phyloP scores from a whole-genome alignment of 2,888 invertebrate genomes.

The Scrobipalpa costella region DNA sequence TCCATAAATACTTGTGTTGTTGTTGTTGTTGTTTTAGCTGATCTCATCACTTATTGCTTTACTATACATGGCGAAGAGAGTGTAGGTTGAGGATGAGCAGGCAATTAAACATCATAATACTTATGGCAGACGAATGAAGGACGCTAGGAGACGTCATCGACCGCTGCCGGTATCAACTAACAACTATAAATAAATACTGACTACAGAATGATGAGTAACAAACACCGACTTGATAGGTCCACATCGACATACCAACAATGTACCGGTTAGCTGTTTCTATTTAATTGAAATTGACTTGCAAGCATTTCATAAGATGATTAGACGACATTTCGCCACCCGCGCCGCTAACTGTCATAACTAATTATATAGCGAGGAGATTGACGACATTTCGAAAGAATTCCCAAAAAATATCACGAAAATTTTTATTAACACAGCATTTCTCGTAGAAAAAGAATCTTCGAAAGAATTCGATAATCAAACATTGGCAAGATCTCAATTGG shows the following conservation, averaged over 20 bases:
- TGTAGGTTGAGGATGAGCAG: conserved; percentile 18
- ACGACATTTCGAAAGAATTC: no score
- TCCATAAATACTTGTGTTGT: background rate
- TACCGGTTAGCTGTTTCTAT: no score
- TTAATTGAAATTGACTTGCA: no score
- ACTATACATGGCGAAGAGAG: background rate
- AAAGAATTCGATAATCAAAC: conserved; percentile 3
- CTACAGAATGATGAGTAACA: conserved; percentile 7
- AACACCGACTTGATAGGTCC: background rate
- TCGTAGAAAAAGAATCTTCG: background rate
- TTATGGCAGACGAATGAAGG: conserved; percentile 15
- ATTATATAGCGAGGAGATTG: no score
- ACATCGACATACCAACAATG: background rate
- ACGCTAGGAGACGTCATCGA: conserved; percentile 12
- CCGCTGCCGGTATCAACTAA: conserved; percentile 17
- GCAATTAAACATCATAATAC: conserved; percentile 19
- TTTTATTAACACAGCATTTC: background rate
- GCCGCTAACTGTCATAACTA: no score
- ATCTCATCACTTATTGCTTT: conserved; percentile 17
- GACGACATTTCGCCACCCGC: no score
- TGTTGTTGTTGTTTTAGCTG: conserved; percentile 8
- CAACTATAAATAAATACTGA: background rate
- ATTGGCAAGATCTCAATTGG: conserved; percentile 12
- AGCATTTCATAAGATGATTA: no score
- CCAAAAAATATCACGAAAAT: background rate